Evolutionary conservation across 2,113 vertebrate genomes (phyloP).

Genomic region (Ptilonorhynchus violaceus): DNA sequence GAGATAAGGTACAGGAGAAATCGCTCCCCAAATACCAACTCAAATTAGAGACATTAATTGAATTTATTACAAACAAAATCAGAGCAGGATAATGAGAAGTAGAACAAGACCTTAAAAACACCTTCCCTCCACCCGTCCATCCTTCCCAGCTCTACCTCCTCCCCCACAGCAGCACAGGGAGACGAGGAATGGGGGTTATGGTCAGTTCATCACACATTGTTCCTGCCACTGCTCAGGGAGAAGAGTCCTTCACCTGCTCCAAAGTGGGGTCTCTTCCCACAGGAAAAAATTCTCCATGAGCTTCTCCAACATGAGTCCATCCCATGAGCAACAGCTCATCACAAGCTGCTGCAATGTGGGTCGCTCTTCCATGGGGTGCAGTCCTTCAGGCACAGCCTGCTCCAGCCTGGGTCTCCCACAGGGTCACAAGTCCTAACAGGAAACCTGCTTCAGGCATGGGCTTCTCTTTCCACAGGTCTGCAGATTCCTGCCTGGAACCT

Average conservation of each 20-base stretch:
- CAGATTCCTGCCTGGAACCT: not conserved
- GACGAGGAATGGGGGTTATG: not conserved
- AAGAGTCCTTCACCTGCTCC: not conserved
- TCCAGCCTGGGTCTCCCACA: accelerated
- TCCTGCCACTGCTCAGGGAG: accelerated
- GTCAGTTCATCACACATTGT: not conserved
- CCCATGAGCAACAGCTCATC: not conserved
- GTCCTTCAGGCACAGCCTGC: not conserved
- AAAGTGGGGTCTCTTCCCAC: accelerated
- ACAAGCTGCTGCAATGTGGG: not conserved
- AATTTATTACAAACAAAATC: not conserved
- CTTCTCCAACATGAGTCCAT: not conserved
- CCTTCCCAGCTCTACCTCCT: not conserved
- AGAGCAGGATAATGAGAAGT: not conserved
- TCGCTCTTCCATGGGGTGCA: not conserved
- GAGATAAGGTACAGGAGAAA: not conserved
- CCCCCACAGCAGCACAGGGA: not conserved
- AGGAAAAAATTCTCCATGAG: not conserved
- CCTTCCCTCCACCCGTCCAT: too few species aligned
- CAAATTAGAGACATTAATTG: not conserved
- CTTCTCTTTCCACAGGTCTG: not conserved
- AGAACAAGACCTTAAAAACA: not conserved
- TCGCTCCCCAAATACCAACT: too few species aligned
- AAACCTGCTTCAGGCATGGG: not conserved
- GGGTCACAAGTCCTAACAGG: not conserved